Base-by-base conservation (phyloP, 2,113 vertebrate species). In the Apeltes quadracus region DNA sequence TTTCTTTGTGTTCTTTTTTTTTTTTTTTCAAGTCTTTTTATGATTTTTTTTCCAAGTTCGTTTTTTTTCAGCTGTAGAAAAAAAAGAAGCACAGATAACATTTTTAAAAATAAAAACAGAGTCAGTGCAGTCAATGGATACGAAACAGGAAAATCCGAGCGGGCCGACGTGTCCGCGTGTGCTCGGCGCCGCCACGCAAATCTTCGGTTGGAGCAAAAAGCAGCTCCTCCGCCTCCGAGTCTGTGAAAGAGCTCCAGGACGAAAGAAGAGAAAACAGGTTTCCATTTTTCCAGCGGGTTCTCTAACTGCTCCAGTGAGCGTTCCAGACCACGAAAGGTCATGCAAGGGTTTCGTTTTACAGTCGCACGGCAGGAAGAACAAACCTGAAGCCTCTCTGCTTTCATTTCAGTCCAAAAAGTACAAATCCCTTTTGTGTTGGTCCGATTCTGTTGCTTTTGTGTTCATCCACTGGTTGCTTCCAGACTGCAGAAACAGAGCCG, bases 71-170 rank as follows among this genome's bases (percentile, higher is more conserved):
- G 83, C 88, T 76, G 83, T 93, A 90, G 89, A 88, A 91, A 85
- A 90, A 88, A 90, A 88, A 87, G n/a, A 89, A 88, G 81, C 89
- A 93, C 87, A 91, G 85, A 88, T 86, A 92, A 92, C 87, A 86
- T 91, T 89, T 82, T 86, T 92, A 93, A 76, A 92, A 77, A 83
- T 90, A 3, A 25, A 51, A 7, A 50, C 7, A 22, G 48, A 89
- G 86, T 91, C 90, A 92, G 90, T 93, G 92, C 91, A 90, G 90
- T 92, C 88, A 91, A 91, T 90, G 91, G 88, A 88, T 93, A 92
- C 48, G 87, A 93, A 93, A 92, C 92, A 87, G 87, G 92, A 90
- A 89, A 90, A 84, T 88, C 81, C 51, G 58, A 82, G 72, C 72
- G 58, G 89, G 82, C 74, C 76, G 66, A 74, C 63, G 79, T 27